Evolutionary conservation across 2,888 invertebrate genomes (phyloP).

Genomic region (Chirona hameri): DNA sequence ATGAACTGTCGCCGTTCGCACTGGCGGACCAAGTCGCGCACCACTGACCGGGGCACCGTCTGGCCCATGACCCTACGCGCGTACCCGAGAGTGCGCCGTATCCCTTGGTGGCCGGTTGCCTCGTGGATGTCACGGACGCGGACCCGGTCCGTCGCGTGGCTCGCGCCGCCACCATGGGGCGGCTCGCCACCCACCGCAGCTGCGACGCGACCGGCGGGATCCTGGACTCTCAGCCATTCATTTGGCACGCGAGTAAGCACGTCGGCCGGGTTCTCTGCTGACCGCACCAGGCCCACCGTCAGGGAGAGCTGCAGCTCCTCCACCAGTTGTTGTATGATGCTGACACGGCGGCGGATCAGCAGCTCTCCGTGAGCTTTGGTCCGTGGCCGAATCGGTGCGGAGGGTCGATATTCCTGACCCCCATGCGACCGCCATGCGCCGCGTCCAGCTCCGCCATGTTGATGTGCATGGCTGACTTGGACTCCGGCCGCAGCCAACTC

Average conservation of each 20-base stretch:
- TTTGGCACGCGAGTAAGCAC: constrained; percentile 29
- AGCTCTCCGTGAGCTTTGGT: background rate
- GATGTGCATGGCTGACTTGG: constrained; percentile 29
- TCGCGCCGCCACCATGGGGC: background rate
- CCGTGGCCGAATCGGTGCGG: constrained; percentile 25
- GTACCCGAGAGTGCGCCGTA: background rate
- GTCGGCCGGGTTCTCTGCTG: constrained; percentile 28
- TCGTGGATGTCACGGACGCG: background rate
- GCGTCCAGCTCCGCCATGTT: constrained; percentile 34
- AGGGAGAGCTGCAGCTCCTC: background rate
- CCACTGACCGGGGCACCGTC: background rate
- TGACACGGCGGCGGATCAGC: too few relatives aligned
- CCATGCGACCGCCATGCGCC: constrained; percentile 31
- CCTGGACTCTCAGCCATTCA: constrained; percentile 30
- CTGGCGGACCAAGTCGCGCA: background rate
- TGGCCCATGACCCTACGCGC: background rate
- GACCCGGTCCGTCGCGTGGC: background rate
- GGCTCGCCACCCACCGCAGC: background rate
- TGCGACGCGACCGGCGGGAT: background rate
- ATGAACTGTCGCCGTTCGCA: background rate
- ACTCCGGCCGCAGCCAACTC: constrained; percentile 24
- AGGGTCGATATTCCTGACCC: constrained; percentile 11
- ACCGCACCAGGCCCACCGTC: constrained; percentile 11
- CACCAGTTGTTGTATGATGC: background rate
- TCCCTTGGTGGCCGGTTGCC: background rate